Percentiles rank a stretch among this genome's conserved stretches.
These are phyloP conservation scores for Clarias gariepinus DNA, from an alignment of 2,113 vertebrate species.

Conservation along the genomic window DNA sequence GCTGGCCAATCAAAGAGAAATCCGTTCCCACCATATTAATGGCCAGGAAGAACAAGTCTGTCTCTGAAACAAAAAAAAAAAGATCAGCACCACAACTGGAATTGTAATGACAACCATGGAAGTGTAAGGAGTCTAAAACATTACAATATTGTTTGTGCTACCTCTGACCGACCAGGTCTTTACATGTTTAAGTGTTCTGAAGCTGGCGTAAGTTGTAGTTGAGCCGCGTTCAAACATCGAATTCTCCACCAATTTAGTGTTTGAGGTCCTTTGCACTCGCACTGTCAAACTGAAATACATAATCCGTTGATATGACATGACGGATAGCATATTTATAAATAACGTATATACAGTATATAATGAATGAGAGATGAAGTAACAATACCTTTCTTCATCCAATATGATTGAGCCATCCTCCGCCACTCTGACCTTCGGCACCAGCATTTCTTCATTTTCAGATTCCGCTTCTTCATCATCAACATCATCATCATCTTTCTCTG, in stretches of 20 bases:
- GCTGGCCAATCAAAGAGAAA: conserved; percentile 83
- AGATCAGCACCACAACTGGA: background rate
- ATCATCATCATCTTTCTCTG: conserved; percentile 48
- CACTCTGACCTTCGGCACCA: conserved; percentile 84
- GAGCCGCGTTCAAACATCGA: conserved; percentile 86
- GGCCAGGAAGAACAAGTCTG: conserved; percentile 88
- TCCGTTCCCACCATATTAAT: conserved; percentile 91
- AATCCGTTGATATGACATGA: background rate
- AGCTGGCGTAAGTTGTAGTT: conserved; percentile 84
- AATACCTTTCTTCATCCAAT: conserved; percentile 84
- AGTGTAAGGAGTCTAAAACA: background rate
- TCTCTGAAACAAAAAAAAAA: conserved; percentile 73
- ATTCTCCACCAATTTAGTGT: conserved; percentile 77
- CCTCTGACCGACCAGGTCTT: conserved; percentile 86
- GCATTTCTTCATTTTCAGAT: conserved; percentile 70
- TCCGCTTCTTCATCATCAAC: conserved; percentile 60
- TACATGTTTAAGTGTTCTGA: conserved; percentile 76
- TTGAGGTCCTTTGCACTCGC: conserved; percentile 78
- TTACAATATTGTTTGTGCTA: conserved; percentile 37
- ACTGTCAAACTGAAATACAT: conserved; percentile 79
- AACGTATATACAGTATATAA: background rate
- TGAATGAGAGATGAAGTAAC: background rate
- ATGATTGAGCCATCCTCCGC: conserved; percentile 87
- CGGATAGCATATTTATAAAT: background rate
- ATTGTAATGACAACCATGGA: background rate